Conservation (phyloP, 2,797 vertebrate genomes). For the Crax fasciolata region DNA sequence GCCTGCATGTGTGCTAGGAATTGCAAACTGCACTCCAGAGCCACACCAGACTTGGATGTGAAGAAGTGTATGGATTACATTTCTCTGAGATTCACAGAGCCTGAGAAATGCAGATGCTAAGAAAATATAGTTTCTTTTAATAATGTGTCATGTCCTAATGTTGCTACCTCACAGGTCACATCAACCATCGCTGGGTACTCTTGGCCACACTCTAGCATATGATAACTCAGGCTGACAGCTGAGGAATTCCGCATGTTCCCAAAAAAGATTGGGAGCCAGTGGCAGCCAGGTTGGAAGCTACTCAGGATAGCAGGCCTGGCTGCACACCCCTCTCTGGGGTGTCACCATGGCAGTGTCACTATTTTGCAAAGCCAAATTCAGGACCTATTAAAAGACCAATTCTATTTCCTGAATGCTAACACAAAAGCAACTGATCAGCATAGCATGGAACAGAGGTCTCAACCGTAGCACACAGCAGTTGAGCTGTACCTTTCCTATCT, state of each 20-base stretch:
- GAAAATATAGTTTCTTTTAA: neutral
- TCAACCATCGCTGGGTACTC: neutral
- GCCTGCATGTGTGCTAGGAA: neutral
- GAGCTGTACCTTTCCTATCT: neutral
- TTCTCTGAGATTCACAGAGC: neutral
- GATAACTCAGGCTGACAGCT: neutral
- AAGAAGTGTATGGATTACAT: neutral
- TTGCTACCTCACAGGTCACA: neutral
- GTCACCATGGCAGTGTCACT: neutral
- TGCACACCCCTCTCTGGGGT: neutral
- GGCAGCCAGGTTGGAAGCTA: neutral
- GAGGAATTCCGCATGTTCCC: neutral
- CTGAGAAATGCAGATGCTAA: neutral
- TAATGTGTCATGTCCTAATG: neutral
- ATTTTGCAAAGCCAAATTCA: neutral
- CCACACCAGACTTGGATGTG: neutral
- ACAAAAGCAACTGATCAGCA: neutral
- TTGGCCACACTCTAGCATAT: neutral
- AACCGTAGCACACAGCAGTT: neutral
- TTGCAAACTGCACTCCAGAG: neutral
- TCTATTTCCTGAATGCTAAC: neutral
- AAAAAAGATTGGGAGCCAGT: neutral
- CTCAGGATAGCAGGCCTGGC: neutral
- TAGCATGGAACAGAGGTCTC: neutral
- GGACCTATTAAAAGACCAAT: neutral